Conservation (phyloP, 2,888 invertebrate species). For the Podotricha telesiphe region DNA sequence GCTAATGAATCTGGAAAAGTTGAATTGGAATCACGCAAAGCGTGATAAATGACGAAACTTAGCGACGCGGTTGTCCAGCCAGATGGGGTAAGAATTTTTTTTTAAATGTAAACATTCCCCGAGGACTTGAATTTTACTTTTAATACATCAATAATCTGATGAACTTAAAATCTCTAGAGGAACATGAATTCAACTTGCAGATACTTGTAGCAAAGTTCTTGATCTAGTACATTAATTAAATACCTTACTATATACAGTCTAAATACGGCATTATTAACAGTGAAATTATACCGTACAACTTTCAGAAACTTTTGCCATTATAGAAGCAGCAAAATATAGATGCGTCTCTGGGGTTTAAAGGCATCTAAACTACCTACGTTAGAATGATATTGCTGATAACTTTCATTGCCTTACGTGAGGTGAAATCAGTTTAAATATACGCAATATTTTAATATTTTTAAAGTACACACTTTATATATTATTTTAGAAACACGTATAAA, state of each 20-base stretch:
- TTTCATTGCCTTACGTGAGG: background rate
- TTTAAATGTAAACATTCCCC: too few relatives aligned
- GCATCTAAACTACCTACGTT: background rate
- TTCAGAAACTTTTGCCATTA: background rate
- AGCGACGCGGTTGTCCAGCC: too few relatives aligned
- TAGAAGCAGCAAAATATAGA: conserved; percentile 4
- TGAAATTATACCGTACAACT: background rate
- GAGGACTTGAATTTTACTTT: background rate
- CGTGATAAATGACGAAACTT: too few relatives aligned
- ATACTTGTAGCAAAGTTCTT: background rate
- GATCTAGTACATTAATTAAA: background rate
- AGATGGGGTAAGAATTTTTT: too few relatives aligned
- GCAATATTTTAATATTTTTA: too few relatives aligned
- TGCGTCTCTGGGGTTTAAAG: background rate
- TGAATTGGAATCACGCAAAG: too few relatives aligned
- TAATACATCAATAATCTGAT: background rate
- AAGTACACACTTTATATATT: too few relatives aligned
- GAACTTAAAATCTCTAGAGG: background rate
- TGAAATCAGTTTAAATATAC: background rate
- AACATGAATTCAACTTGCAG: background rate
- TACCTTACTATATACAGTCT: background rate
- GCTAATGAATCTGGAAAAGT: too few relatives aligned
- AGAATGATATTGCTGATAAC: background rate
- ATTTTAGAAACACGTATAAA: too few relatives aligned
- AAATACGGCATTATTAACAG: background rate